Conservation (phyloP, 2,797 vertebrate genomes). For the Lithobates pipiens region DNA sequence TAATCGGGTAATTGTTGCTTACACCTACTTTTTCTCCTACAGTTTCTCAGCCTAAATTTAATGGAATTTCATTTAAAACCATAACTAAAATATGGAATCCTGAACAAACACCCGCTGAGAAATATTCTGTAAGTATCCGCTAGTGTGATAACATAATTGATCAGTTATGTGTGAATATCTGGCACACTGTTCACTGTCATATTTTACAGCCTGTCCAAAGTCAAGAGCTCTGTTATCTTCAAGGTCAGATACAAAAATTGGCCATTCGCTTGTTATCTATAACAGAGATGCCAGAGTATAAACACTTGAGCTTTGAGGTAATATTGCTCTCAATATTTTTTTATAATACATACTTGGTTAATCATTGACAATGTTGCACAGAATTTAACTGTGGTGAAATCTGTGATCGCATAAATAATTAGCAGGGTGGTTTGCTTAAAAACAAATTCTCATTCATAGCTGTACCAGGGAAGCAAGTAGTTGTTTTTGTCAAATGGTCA, state of each 20-base stretch:
- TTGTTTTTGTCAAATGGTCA: too few species aligned
- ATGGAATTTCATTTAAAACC: constrained; percentile 54
- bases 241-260: constrained; percentile 45
- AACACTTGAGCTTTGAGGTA: constrained; percentile 74
- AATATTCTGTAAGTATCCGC: constrained; percentile 68
- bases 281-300: constrained; percentile 67
- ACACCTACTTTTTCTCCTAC: not conserved
- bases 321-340: constrained; percentile 21
- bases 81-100: constrained; percentile 62
- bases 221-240: constrained; percentile 63
- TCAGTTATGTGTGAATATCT: not conserved
- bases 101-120: constrained; percentile 44
- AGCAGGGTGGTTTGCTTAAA: too few species aligned
- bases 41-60: constrained; percentile 61
- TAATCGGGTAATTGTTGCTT: not conserved
- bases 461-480: too few species aligned
- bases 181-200: not conserved
- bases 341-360: not conserved
- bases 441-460: too few species aligned
- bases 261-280: constrained; percentile 67
- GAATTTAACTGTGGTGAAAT: not conserved
- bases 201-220: constrained; percentile 69
- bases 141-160: not conserved
- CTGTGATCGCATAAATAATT: not conserved
- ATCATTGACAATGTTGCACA: not conserved